A percentile compares a stretch with the other conserved stretches of the same genome.
Conservation (phyloP, 2,888 invertebrate genomes). For the Erannis defoliaria region DNA sequence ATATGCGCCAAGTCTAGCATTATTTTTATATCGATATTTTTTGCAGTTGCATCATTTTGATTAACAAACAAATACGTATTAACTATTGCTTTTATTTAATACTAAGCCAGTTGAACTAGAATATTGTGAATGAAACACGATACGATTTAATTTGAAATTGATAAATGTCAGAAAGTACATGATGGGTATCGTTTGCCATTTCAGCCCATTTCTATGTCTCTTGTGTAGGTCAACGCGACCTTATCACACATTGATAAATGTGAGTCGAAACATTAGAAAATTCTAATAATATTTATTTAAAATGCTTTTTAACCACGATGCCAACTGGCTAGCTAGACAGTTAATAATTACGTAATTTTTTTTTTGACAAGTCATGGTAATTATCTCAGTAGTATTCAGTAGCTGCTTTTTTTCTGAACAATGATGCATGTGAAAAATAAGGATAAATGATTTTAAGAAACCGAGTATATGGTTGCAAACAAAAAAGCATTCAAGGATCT, state of each 20-base stretch:
- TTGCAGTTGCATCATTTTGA: no score
- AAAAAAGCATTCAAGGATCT: no score
- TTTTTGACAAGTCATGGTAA: no score
- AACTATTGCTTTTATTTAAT: not conserved
- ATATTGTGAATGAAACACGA: not conserved
- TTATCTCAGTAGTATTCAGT: no score
- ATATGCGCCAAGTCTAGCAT: no score
- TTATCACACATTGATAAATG: slow-evolving; percentile 20
- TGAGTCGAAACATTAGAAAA: not conserved
- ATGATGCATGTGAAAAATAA: no score
- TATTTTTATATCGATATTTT: no score
- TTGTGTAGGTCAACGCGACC: slow-evolving; percentile 15
- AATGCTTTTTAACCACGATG: not conserved
- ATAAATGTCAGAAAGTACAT: not conserved
- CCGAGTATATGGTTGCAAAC: no score
- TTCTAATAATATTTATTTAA: not conserved
- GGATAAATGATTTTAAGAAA: no score
- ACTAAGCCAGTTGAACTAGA: not conserved
- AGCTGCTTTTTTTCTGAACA: no score
- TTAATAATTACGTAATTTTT: no score
- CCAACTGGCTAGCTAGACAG: no score
- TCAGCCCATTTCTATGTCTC: slow-evolving; percentile 6
- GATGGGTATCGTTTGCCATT: slow-evolving; percentile 3
- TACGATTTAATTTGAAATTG: not conserved
- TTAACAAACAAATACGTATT: not conserved